Base-by-base conservation (phyloP, 2,113 vertebrate genomes). In the Mirounga angustirostris region DNA sequence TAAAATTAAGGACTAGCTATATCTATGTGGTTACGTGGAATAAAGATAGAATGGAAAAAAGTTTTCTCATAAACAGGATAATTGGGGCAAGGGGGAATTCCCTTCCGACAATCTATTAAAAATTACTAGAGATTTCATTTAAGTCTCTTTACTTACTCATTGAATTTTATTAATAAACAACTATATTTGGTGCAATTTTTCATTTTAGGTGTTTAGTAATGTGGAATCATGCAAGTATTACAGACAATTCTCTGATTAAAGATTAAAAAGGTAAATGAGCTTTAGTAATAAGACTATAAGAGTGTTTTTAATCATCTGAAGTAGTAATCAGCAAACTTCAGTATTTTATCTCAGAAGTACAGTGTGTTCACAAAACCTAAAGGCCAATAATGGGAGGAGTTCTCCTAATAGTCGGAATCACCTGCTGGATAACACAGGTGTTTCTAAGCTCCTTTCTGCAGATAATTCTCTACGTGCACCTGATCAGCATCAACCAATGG, bases 131-230 rank as follows among this genome's bases (percentile, higher is more conserved):
- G n/a, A 92, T 43, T 97, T 80, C 54, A 33, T 43, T 74, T 36
- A 85, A 79, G 8, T 69, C 76, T 94, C 50, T 78, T 78, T 67
- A 40, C 69, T 94, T 59, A 65, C 4, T 67, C 59, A 36, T 50
- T 63, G 59, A 82, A 78, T 78, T 94, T 97, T 73, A 86, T 43
- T 40, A 82, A 85, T 28, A 87, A 92, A 80, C 40, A 97, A 90
- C 40, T 56, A 84, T 5, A 90, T 90, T 94, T 93, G 78, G 28
- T 63, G 24, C 28, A 71, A 63, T 65, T 94, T 95, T 88, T 86
- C 61, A 83, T 61, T 65, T 76, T 52, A 73, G 21, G 50, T 71
- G 10, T 58, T 94, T 71, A 50, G 5, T 91, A 92, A 28, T 7
- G 16, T 88, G 2, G 52, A 71, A 69, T 63, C 65, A 85, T n/a